Percentiles rank a stretch among this genome's conserved stretches.
These are phyloP conservation scores for Oreotrochilus melanogaster DNA, from an alignment of 2,113 vertebrate species.

Conservation along the genomic window DNA sequence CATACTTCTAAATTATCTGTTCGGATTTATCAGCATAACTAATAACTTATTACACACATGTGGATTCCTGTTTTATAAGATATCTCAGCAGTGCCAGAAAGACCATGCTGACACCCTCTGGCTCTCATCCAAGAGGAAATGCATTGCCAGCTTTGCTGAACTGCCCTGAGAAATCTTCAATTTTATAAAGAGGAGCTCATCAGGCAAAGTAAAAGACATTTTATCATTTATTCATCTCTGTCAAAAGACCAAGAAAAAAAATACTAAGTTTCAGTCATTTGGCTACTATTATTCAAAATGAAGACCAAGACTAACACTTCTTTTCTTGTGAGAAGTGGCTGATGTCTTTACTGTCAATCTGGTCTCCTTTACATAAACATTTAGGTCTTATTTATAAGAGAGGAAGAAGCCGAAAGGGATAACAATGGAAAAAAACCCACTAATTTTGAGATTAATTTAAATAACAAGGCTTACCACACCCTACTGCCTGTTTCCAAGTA, in stretches of 20 bases:
- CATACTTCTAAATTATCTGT: not conserved
- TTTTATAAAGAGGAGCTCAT: not conserved
- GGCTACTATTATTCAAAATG: not conserved
- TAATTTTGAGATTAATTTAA: not conserved
- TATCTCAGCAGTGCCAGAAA: not conserved
- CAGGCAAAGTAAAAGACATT: not conserved
- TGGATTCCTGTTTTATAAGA: conserved; percentile 27
- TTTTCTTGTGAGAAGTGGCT: not conserved
- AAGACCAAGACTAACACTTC: not conserved
- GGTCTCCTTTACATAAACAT: not conserved
- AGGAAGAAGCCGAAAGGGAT: not conserved
- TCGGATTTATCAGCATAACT: not conserved
- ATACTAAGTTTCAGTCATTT: not conserved
- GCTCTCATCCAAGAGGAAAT: conserved; percentile 14
- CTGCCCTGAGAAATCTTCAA: not conserved
- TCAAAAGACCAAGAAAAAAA: not conserved
- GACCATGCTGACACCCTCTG: conserved; percentile 16
- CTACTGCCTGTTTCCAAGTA: not conserved
- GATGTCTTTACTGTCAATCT: not conserved
- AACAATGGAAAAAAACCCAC: not conserved
- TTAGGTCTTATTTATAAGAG: not conserved
- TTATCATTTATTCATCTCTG: not conserved
- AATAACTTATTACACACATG: conserved; percentile 2
- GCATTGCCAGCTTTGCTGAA: not conserved
- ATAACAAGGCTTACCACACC: not conserved